Conservation (phyloP, 2,113 vertebrate species). For the Sturnira hondurensis region DNA sequence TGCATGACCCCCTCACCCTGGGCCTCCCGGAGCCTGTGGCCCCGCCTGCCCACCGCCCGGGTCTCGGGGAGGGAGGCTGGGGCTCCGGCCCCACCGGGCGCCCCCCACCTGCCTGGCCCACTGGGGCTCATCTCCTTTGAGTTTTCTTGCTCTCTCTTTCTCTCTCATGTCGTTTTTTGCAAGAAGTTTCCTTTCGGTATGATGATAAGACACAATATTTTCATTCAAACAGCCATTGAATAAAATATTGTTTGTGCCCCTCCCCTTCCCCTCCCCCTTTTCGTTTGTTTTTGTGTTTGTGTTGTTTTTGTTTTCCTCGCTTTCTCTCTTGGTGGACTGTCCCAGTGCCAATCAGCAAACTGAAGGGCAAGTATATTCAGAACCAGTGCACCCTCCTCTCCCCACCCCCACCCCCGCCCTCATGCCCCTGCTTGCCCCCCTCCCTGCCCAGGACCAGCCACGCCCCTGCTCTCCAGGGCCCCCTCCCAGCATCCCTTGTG, state of each 20-base stretch:
- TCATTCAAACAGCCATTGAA: conserved; percentile 99
- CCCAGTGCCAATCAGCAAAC: conserved; percentile 93
- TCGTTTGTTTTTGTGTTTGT: conserved; percentile 93
- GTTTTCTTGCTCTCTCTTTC: conserved; percentile 73
- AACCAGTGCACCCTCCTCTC: conserved; percentile 94
- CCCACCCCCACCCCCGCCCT: conserved; percentile 82
- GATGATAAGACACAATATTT: conserved; percentile 99
- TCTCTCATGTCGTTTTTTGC: conserved; percentile 84
- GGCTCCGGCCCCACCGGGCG: conserved; percentile 68
- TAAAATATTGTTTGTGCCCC: conserved; percentile 99
- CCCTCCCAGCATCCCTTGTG: conserved; percentile 71
- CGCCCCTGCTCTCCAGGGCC: conserved; percentile 81
- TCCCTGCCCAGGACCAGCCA: conserved; percentile 81
- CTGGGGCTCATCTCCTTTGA: conserved; percentile 69
- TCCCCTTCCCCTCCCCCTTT: conserved; percentile 93
- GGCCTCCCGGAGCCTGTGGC: conserved; percentile 61
- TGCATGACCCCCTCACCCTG: conserved; percentile 78
- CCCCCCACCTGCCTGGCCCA: conserved; percentile 67
- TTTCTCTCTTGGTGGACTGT: conserved; percentile 99
- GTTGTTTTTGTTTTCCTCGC: conserved; percentile 97
- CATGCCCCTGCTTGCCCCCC: conserved; percentile 78
- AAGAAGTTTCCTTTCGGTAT: conserved; percentile 89
- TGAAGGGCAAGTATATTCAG: conserved; percentile 99
- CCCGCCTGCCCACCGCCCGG: conserved; percentile 38
- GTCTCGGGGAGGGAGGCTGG: conserved; percentile 75